These are phyloP conservation scores for Perca fluviatilis DNA, from an alignment of 2,113 vertebrate species.

Conservation along the genomic window DNA sequence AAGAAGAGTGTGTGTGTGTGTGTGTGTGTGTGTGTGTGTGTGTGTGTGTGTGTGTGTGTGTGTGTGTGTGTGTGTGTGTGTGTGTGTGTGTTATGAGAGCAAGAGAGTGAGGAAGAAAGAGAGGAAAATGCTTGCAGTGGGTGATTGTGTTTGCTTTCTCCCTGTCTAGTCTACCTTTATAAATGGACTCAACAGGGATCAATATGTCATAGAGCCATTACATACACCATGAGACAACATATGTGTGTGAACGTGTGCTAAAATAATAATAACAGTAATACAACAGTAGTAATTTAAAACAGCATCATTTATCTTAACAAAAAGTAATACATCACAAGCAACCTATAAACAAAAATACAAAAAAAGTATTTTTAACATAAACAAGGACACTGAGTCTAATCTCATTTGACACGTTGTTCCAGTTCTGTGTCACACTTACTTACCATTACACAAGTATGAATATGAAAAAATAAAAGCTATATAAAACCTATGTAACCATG, in stretches of 20 bases:
- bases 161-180: conserved; percentile 38
- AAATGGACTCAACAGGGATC: conserved; percentile 53
- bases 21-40: not conserved
- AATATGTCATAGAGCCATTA: conserved; percentile 13
- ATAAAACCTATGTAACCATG: conserved; percentile 62
- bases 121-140: conserved; percentile 14
- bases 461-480: conserved; percentile 50
- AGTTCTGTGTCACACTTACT: conserved; percentile 71
- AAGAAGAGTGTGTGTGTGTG: not conserved
- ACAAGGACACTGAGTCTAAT: conserved; percentile 71
- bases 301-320: not conserved
- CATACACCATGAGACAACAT: conserved; percentile 5
- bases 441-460: conserved; percentile 52
- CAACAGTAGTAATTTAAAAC: conserved; percentile 11
- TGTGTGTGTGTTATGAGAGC: not conserved
- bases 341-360: conserved; percentile 12
- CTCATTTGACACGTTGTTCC: conserved; percentile 64
- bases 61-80: not conserved
- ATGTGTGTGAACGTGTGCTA: not conserved
- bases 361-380: conserved; percentile 58
- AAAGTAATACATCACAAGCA: conserved; percentile 41
- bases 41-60: conserved; percentile 17
- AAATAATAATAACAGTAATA: not conserved
- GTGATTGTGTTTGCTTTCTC: conserved; percentile 34
- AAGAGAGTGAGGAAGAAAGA: not conserved